Evolutionary conservation across 2,888 invertebrate species (phyloP), one percentile per base, ranked within the genome.

Genomic region (Drosophila hamatofila): DNA sequence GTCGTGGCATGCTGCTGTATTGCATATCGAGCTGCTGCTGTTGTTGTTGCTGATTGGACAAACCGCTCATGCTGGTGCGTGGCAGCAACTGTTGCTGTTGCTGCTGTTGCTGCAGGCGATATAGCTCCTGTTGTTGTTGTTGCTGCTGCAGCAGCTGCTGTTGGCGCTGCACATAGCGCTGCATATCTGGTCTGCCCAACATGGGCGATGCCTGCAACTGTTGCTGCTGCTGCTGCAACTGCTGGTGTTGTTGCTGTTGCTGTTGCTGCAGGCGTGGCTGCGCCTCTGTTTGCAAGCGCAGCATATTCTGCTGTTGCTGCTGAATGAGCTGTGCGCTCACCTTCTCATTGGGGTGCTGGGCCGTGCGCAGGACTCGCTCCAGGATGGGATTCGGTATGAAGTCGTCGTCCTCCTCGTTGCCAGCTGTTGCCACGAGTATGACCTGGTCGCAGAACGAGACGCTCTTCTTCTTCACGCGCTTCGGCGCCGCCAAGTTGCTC

Each of bases 361-460:
- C 97, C 0, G 96, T 96, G 73, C 97, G 95, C 23, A 97, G 92
- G 0, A 98, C 97, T 65, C 97, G 94, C 91, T 98, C 97, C 78
- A 98, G 93, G 67, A 98, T 97, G 0, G 97, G 98, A 93, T 98
- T 98, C 0, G 97, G 97, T 88, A 97, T 97, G 88, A 97, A 97
- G 81, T 96, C 96, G 74, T 97, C 97, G 72, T 97, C 97, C 92
- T 97, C 97, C 88, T 97, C 97, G 83, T 98, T 97, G 88, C 98
- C 98, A 0, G 97, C 97, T 1, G 97, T 97, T 6, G 98, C 97
- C 14, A 98, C 98, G 63, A 98, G 93, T 72, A 97, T 97, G 0
- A 98, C 97, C 93, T 98, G 97, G 92, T 98, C 98, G 90, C 98
- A 98, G 93, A 98, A 98, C 0, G 98, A 98, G 6, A 98, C 98